Percentiles rank a stretch among this genome's conserved stretches.
Conservation (phyloP, 1,140 invertebrate genomes). For the Homarus americanus region DNA sequence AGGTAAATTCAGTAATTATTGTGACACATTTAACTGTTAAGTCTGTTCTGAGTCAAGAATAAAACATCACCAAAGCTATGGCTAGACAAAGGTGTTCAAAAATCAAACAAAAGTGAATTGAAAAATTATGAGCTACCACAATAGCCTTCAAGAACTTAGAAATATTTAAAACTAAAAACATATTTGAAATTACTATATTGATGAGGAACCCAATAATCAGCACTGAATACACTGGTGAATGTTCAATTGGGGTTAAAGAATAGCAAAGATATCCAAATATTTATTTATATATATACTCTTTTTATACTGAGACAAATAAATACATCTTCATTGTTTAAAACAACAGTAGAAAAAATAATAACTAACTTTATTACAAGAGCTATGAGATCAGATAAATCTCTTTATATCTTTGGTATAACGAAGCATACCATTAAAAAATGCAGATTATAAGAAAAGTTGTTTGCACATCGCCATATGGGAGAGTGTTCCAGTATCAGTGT, state of each 20-base stretch:
- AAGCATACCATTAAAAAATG: constrained; percentile 5
- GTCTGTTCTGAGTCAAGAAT: not conserved
- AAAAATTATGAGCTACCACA: too few species aligned
- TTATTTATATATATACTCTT: constrained; percentile 46
- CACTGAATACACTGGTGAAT: constrained; percentile 25
- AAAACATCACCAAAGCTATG: not conserved
- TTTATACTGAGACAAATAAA: constrained; percentile 57
- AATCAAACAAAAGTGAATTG: too few species aligned
- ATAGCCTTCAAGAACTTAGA: too few species aligned
- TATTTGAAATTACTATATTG: constrained; percentile 1
- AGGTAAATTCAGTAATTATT: not conserved
- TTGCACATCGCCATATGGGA: not conserved
- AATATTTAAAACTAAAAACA: constrained; percentile 8
- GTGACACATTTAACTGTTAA: not conserved
- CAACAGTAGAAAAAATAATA: constrained; percentile 48
- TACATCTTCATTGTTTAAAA: constrained; percentile 46
- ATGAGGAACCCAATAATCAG: constrained; percentile 13
- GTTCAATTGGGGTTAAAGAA: constrained; percentile 18
- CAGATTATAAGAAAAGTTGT: not conserved
- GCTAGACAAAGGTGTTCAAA: too few species aligned
- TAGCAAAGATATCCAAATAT: constrained; percentile 57
- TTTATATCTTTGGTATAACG: constrained; percentile 61
- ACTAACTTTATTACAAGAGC: constrained; percentile 31
- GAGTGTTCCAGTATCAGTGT: not conserved
- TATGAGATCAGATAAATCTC: constrained; percentile 63